These are phyloP conservation scores for Chrysopa pallens DNA, from an alignment of 1,140 invertebrate genomes.

Conservation along the genomic window DNA sequence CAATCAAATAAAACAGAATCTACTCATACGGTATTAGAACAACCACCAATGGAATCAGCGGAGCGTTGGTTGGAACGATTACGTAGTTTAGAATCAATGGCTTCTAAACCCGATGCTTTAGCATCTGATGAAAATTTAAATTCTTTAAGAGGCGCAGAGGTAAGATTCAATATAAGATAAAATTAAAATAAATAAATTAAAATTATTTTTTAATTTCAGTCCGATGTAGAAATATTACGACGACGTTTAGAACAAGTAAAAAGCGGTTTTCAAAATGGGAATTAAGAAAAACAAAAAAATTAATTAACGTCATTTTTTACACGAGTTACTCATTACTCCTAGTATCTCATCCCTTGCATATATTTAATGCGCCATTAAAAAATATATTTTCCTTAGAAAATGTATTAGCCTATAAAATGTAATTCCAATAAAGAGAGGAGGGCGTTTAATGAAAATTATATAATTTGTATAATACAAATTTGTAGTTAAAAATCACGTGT, in stretches of 20 bases:
- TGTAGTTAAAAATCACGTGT: too few species aligned
- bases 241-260: neutral
- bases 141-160: neutral
- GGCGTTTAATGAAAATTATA: too few species aligned
- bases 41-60: neutral
- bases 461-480: too few species aligned
- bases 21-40: neutral
- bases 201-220: neutral
- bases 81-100: neutral
- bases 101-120: neutral
- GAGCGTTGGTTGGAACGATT: neutral
- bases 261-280: neutral
- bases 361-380: too few species aligned
- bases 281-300: neutral
- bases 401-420: too few species aligned
- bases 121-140: neutral
- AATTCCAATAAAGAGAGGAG: too few species aligned
- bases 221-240: neutral
- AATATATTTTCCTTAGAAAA: too few species aligned
- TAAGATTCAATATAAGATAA: neutral
- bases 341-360: too few species aligned
- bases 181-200: neutral
- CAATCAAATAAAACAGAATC: neutral
- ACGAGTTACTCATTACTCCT: too few species aligned
- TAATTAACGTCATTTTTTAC: neutral